Base-by-base conservation (phyloP, 2,888 invertebrate species). In the Thecocarcelia acutangulata region DNA sequence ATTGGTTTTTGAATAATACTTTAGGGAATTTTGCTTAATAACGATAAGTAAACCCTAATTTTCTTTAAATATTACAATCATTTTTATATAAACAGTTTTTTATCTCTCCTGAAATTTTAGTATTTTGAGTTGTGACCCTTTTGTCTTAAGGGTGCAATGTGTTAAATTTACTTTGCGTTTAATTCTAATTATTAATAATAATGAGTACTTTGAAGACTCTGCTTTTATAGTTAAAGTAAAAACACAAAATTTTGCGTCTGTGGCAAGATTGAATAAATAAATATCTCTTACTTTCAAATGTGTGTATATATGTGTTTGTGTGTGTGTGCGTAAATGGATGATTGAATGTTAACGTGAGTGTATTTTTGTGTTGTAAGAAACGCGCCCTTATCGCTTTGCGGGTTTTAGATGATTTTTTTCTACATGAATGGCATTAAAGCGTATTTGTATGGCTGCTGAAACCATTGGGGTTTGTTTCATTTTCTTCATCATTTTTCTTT, bases 331-430 rank as follows among this genome's bases (percentile, higher is more conserved):
- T 50, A 42, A 59, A 74, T 42, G 66, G 54, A 75, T 83, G 81
- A 74, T 72, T 84, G 75, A 70, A 82, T 78, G 75, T 50, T 21
- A 46, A 17, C 19, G 40, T 28, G 40, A 19, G 48, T 52, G 42
- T 54, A 17, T 54, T 11, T 58, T 21, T 59, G 63, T 52, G 52
- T 69, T 63, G n/a, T 58, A 64, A 80, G 33, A 81, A 83, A 82
- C 83, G 84, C 84, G 84, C 84, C 82, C 82, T 78, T 82, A 82
- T 78, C 78, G 78, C 70, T 78, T 82, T 64, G 82, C 82, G 82
- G 82, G 82, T 78, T 82, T 82, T 78, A 66, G 66, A 78, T 82
- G 78, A 74, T 78, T 77, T 70, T 75, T 64, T 76, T 80, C 52
- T 68, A 61, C 40, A 58, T 42, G 33, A 33, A 8, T 33, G 63